phyloP scores from a whole-genome alignment of 2,113 vertebrate species.

The Egretta garzetta region DNA sequence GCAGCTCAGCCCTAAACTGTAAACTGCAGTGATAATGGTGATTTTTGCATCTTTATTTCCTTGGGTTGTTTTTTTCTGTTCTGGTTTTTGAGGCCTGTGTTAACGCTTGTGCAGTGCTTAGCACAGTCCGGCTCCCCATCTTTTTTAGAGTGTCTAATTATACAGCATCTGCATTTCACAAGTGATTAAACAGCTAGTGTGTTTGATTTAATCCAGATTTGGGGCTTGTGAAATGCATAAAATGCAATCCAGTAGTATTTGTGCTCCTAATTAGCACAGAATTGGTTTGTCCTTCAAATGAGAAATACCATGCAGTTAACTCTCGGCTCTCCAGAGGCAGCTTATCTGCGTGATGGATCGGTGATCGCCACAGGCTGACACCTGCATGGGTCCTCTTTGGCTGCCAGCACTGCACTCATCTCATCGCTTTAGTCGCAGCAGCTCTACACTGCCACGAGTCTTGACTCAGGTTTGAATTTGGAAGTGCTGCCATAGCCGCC shows the following conservation, averaged over 20 bases:
- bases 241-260: not conserved
- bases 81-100: not conserved
- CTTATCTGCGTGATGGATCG: not conserved
- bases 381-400: not conserved
- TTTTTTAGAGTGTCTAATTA: not conserved
- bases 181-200: not conserved
- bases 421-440: not conserved
- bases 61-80: not conserved
- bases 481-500: not conserved
- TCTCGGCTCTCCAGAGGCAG: not conserved
- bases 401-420: not conserved
- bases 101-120: not conserved
- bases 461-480: not conserved
- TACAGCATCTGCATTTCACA: not conserved
- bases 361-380: not conserved
- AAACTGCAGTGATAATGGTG: not conserved
- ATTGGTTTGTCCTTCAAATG: not conserved
- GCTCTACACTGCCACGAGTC: not conserved
- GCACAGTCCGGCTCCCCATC: not conserved
- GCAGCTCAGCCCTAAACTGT: not conserved
- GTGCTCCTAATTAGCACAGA: not conserved
- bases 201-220: constrained; percentile 7
- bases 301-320: not conserved
- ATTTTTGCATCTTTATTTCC: not conserved
- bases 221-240: not conserved